A percentile compares a stretch with the other conserved stretches of the same genome.
phyloP scores from a whole-genome alignment of 2,113 vertebrate genomes.

The Urocolius indicus region DNA sequence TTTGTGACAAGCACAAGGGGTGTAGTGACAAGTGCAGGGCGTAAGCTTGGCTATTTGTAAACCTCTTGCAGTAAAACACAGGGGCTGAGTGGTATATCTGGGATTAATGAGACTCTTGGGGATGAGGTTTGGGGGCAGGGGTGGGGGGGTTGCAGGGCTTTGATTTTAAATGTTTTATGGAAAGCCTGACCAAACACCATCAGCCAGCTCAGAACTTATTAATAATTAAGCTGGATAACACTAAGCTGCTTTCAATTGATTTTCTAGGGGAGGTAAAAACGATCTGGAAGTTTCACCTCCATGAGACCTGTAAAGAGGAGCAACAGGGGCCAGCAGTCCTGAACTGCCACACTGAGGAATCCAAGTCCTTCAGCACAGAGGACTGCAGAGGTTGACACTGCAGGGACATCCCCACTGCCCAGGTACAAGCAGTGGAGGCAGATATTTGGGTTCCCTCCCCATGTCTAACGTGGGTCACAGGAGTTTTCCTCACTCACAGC shows the following conservation, averaged over 20 bases:
- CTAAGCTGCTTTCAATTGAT: conserved; percentile 33
- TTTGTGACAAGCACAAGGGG: neutral
- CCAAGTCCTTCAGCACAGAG: neutral
- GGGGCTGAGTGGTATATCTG: neutral
- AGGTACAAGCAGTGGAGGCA: neutral
- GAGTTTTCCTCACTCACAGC: neutral
- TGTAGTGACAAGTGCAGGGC: too few relatives aligned
- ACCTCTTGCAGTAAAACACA: neutral
- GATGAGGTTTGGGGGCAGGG: neutral
- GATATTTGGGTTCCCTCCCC: neutral
- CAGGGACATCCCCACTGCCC: neutral
- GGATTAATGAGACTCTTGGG: neutral
- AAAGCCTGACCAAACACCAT: conserved; percentile 57
- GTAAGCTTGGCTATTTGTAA: neutral
- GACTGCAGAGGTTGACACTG: neutral
- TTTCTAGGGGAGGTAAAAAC: conserved; percentile 36
- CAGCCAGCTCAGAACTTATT: conserved; percentile 30
- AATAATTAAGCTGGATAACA: conserved; percentile 59
- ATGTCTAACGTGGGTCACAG: neutral
- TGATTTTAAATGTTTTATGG: conserved; percentile 14
- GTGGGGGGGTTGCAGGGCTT: neutral
- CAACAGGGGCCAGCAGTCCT: neutral
- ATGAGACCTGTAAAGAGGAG: neutral
- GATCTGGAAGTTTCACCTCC: conserved; percentile 6
- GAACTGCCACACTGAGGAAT: fast-evolving